Base-by-base conservation (phyloP, 92 coral and sea anemone species). In the Parazoanthus swiftii region DNA sequence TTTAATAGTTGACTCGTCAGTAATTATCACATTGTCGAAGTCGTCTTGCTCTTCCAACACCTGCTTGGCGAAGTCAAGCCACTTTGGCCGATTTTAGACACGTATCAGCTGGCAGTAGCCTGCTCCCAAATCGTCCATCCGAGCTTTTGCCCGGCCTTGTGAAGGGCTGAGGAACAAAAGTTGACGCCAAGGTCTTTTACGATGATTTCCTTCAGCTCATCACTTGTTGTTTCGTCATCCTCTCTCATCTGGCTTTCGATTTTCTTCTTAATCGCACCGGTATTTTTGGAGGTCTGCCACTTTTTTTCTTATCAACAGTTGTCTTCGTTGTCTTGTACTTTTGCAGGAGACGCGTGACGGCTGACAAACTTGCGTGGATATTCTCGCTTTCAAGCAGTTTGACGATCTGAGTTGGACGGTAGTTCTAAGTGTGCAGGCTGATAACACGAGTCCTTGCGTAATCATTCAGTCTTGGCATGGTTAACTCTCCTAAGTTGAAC, bases 61-160 rank as follows among this genome's bases (percentile, higher is more conserved):
- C 72, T 80, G 85, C 48, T 13, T 51, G 3, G 67, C 72, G 35
- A 80, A 80, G 35, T 80, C 72, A 80, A 80, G 70, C 85, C n/a
- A n/a, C n/a, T n/a, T n/a, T n/a, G n/a, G n/a, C n/a, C n/a, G n/a
- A n/a, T n/a, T n/a, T n/a, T n/a, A n/a, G n/a, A n/a, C n/a, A n/a
- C n/a, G n/a, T n/a, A n/a, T n/a, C n/a, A n/a, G n/a, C n/a, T n/a
- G n/a, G n/a, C n/a, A n/a, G n/a, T n/a, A n/a, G n/a, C n/a, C n/a
- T n/a, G n/a, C n/a, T n/a, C n/a, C 0, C 46, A 56, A 50, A 80
- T 80, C 16, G 85, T 33, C 85, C 72, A 80, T 1, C 85, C 85
- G 37, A 42, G 85, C 72, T 51, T 26, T 20, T 29, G 85, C 11
- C 85, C 29, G 2, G 73, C 70, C 36, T 21, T 54, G 25, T 50